phyloP scores from a whole-genome alignment of 92 coral and sea anemone genomes.

The Plumapathes pennacea region DNA sequence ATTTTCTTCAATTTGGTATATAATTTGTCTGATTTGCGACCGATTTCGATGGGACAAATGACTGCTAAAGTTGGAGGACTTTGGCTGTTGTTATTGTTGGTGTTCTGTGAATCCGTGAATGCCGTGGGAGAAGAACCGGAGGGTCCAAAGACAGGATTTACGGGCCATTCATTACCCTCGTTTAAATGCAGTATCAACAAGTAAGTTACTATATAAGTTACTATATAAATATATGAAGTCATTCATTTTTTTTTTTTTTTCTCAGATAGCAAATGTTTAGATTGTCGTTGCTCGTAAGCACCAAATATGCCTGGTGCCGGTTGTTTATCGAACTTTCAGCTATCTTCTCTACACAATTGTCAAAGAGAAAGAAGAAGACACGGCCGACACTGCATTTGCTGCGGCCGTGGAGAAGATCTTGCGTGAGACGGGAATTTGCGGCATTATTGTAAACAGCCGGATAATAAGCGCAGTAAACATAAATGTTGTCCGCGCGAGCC shows the following conservation, averaged over 20 bases:
- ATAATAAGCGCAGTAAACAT: no score
- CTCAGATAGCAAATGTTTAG: slow-evolving; percentile 8
- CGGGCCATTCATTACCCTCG: slow-evolving; percentile 5
- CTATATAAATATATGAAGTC: no score
- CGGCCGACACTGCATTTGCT: no score
- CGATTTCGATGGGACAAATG: slow-evolving; percentile 9
- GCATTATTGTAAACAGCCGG: no score
- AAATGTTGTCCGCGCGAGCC: no score
- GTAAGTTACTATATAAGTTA: slow-evolving; percentile 3
- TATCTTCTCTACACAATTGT: no score
- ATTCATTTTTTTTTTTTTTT: slow-evolving; percentile 1
- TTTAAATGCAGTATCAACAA: slow-evolving; percentile 16
- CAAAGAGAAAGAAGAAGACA: no score
- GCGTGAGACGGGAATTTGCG: no score
- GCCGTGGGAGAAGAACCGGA: slow-evolving; percentile 16
- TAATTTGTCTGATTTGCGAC: slow-evolving; percentile 9
- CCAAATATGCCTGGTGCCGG: no score
- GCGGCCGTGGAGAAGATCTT: no score
- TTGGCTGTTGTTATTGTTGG: background rate
- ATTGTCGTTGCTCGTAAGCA: no score
- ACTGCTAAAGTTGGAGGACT: slow-evolving; percentile 5
- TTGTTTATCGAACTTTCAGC: no score
- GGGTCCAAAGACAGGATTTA: background rate
- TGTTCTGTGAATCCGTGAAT: slow-evolving; percentile 5
- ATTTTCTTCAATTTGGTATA: slow-evolving; percentile 10